Evolutionary conservation across 2,797 vertebrate genomes (phyloP).

Genomic region (Phaenicophaeus curvirostris): DNA sequence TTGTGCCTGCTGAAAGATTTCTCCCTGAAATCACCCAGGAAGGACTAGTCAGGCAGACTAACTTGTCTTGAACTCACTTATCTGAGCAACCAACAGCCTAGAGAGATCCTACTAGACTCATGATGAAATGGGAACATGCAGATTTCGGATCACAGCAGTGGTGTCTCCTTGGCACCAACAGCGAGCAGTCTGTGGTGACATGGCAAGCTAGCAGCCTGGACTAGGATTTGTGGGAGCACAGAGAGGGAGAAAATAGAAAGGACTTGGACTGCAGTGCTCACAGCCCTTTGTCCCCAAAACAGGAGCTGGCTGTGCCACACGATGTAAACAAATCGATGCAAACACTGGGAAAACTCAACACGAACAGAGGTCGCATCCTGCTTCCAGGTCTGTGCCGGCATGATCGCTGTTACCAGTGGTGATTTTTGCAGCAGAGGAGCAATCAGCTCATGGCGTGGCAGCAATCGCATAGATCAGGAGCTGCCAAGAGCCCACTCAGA

Average conservation of each 20-base stretch:
- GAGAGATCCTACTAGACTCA: neutral
- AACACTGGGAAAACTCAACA: neutral
- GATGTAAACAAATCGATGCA: neutral
- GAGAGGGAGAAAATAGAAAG: neutral
- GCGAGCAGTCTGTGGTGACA: accelerated
- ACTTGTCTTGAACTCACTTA: neutral
- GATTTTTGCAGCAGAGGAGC: neutral
- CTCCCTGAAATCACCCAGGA: neutral
- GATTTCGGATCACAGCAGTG: neutral
- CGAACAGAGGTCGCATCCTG: neutral
- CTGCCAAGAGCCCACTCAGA: neutral
- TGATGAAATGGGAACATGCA: accelerated
- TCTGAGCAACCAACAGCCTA: neutral
- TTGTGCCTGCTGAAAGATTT: neutral
- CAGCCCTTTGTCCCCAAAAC: neutral
- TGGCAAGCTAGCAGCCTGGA: neutral
- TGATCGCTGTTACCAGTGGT: accelerated
- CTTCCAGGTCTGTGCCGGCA: neutral
- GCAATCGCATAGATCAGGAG: neutral
- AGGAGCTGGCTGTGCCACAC: neutral
- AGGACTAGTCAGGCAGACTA: neutral
- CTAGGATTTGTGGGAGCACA: neutral
- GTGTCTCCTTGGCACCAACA: neutral
- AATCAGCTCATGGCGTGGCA: neutral
- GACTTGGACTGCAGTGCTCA: accelerated